phyloP scores from a whole-genome alignment of 2,797 vertebrate species.

The Chloroceryle inda region DNA sequence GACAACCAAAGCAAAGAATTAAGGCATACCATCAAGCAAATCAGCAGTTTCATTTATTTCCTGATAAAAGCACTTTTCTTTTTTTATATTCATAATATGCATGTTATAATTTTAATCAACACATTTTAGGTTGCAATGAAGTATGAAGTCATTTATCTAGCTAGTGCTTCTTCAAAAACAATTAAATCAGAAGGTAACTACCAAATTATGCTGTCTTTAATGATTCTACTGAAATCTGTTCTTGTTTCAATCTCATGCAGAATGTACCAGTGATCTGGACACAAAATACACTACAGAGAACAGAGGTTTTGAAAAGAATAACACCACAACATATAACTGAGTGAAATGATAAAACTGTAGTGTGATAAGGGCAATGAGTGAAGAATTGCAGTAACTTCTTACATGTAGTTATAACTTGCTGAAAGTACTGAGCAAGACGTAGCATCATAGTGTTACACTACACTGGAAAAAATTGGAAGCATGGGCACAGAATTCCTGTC shows the following conservation, averaged over 20 bases:
- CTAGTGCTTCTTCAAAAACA: not conserved
- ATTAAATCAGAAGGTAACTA: not conserved
- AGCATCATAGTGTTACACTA: not conserved
- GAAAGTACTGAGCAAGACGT: not conserved
- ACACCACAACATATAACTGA: not conserved
- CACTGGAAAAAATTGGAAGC: not conserved
- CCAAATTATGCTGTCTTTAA: not conserved
- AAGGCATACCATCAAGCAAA: not conserved
- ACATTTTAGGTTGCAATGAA: not conserved
- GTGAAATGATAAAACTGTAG: not conserved
- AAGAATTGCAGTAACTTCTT: not conserved
- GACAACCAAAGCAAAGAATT: not conserved
- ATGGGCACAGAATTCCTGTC: not conserved
- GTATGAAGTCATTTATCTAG: not conserved
- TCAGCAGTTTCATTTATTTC: not conserved
- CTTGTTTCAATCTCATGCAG: not conserved
- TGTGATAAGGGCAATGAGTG: not conserved
- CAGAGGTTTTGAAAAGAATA: not conserved
- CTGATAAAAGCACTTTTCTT: not conserved
- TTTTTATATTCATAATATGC: not conserved
- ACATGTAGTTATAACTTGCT: not conserved
- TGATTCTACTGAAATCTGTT: not conserved
- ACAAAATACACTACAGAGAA: not conserved
- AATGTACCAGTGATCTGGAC: accelerated
- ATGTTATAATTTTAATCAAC: not conserved